phyloP scores from a whole-genome alignment of 2,888 invertebrate species.

The Alcis repandata region DNA sequence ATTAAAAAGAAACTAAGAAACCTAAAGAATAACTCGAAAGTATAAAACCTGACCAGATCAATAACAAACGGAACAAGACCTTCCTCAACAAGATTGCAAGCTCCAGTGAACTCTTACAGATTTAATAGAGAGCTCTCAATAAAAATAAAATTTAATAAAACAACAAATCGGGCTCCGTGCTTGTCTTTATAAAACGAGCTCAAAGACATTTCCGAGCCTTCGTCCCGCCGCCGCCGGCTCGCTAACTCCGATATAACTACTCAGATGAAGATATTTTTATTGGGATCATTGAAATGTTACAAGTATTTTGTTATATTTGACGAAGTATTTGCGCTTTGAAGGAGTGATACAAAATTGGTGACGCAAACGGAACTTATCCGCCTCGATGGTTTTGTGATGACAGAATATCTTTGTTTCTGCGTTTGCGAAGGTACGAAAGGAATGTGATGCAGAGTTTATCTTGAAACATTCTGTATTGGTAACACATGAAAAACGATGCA shows the following conservation, averaged over 20 bases:
- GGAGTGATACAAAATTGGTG: too few species aligned
- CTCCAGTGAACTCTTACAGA: background rate
- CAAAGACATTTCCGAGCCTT: slow-evolving; percentile 18
- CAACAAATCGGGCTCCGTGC: background rate
- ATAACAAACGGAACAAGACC: background rate
- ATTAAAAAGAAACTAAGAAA: too few species aligned
- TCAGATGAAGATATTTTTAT: slow-evolving; percentile 9
- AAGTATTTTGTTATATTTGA: slow-evolving; percentile 1
- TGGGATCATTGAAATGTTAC: slow-evolving; percentile 1
- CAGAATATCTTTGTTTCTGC: too few species aligned
- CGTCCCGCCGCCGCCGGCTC: slow-evolving; percentile 2
- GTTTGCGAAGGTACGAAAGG: too few species aligned
- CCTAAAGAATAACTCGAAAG: too few species aligned
- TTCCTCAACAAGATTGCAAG: background rate
- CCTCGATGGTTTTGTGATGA: too few species aligned
- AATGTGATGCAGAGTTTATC: too few species aligned
- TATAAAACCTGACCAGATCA: background rate
- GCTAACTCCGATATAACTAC: slow-evolving; percentile 2
- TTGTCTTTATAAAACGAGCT: slow-evolving; percentile 4
- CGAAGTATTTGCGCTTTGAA: background rate
- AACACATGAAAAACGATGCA: too few species aligned
- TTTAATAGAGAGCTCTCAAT: slow-evolving; percentile 4
- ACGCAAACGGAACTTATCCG: too few species aligned
- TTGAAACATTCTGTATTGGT: too few species aligned
- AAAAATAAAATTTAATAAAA: slow-evolving; percentile 12